Evolutionary conservation across 2,888 invertebrate genomes (phyloP).

Genomic region (Epistrophella euchroma): DNA sequence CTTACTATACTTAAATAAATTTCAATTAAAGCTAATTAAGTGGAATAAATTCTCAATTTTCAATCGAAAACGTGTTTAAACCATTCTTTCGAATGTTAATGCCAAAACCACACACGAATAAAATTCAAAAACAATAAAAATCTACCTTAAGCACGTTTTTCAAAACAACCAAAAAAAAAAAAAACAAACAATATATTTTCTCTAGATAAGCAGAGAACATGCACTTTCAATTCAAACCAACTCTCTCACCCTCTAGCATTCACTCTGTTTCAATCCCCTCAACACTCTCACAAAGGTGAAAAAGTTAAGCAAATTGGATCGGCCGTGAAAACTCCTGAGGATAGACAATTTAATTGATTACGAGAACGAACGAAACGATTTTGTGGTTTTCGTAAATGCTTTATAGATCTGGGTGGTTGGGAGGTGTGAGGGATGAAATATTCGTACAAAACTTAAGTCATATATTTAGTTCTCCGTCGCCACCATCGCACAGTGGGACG

Average conservation of each 20-base stretch:
- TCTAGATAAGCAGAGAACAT: background rate
- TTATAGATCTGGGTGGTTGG: background rate
- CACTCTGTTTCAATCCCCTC: background rate
- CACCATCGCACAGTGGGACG: too few relatives aligned
- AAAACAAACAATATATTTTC: conserved; percentile 2
- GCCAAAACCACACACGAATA: conserved; percentile 24
- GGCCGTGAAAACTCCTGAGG: conserved; percentile 63
- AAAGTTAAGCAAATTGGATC: conserved; percentile 73
- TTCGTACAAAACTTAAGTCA: conserved; percentile 50
- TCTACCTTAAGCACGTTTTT: conserved; percentile 27
- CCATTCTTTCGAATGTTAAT: conserved; percentile 21
- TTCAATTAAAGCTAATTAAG: conserved; percentile 34
- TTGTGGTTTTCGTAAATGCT: conserved; percentile 51
- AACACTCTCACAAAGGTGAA: conserved; percentile 35
- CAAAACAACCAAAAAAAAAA: conserved; percentile 3
- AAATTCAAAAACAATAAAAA: conserved; percentile 27
- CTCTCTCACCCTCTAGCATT: background rate
- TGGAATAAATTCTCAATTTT: conserved; percentile 6
- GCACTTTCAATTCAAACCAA: conserved; percentile 18
- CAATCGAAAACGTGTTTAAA: conserved; percentile 1
- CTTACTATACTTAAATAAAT: conserved; percentile 14
- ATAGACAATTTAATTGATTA: conserved; percentile 76
- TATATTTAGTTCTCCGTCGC: conserved; percentile 26
- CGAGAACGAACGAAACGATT: conserved; percentile 56
- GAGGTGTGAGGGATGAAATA: background rate